Conservation (phyloP, 2,888 invertebrate genomes). For the Oegoconia quadripuncta region DNA sequence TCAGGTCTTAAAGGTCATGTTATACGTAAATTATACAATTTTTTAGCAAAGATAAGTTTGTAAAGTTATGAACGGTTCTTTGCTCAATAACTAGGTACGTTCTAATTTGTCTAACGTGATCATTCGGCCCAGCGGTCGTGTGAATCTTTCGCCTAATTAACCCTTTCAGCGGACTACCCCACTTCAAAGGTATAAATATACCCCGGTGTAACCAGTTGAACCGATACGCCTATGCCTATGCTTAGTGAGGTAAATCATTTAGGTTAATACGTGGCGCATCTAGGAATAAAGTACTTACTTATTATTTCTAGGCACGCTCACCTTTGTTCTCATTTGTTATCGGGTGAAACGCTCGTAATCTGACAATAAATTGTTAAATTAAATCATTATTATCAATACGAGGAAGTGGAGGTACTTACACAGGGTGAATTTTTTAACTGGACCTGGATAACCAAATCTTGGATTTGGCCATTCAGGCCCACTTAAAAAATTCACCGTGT, state of each 20-base stretch:
- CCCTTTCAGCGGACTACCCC: constrained; percentile 60
- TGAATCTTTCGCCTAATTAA: constrained; percentile 75
- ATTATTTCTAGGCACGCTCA: too few species aligned
- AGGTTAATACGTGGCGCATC: constrained; percentile 41
- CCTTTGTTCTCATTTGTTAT: too few species aligned
- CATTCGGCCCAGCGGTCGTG: constrained; percentile 55
- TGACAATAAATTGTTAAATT: too few species aligned
- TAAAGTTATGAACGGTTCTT: constrained; percentile 51
- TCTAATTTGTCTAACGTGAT: constrained; percentile 72
- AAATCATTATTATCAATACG: too few species aligned
- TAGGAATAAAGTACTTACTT: too few species aligned
- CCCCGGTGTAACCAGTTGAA: constrained; percentile 36
- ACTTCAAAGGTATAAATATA: constrained; percentile 73
- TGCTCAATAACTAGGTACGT: constrained; percentile 62
- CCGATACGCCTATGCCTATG: too few species aligned
- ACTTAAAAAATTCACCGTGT: too few species aligned
- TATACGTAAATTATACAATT: background rate
- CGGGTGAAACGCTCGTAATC: too few species aligned
- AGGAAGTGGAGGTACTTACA: too few species aligned
- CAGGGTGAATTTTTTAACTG: too few species aligned
- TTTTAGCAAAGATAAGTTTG: constrained; percentile 25
- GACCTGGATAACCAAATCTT: too few species aligned
- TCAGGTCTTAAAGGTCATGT: background rate
- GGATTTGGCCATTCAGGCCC: too few species aligned
- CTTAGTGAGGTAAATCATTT: constrained; percentile 48